Evolutionary conservation across 2,797 vertebrate genomes (phyloP), one percentile per base, ranked within the genome.

Genomic region (Cryptoblepharus egeriae): DNA sequence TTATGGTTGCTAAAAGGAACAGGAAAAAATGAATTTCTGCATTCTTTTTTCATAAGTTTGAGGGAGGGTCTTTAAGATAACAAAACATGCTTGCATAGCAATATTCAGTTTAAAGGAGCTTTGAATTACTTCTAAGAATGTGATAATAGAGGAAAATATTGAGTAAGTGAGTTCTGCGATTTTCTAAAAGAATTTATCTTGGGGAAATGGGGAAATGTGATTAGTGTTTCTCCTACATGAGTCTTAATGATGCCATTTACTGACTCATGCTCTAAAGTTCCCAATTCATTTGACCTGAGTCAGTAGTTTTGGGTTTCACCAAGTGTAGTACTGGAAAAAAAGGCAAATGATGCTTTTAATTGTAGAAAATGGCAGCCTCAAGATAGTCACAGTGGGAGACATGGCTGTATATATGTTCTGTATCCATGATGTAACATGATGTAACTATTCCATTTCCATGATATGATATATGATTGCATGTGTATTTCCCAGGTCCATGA

Each of bases 1-100:
- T n/a, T 71, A 4, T 11, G 57, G 60, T 24, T 88, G 3, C 80
- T 91, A 73, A 57, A 88, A 89, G 73, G 64, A 76, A 64, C n/a
- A 85, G 58, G 49, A 13, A 22, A 76, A 68, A 79, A 1, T 82
- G 64, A 83, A 84, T n/a, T 81, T 64, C n/a, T n/a, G n/a, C n/a
- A n/a, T n/a, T n/a, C 64, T 16, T 79, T 61, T 79, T 82, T 57
- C 63, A 81, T 85, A 71, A 58, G 77, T 64, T 77, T 81, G 74
- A 81, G 28, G 45, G 70, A 65, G 1, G 57, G 37, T 65, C 4
- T 68, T 24, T 75, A 30, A 75, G 37, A 42, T 20, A 75, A 39
- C 63, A 75, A 85, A 45, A 20, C 0, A 63, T 30, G 24, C 16
- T 18, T 78, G 65, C 22, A 75, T 1, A 11, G 8, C 1, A 68